Conservation (phyloP, 1,140 invertebrate species). For the Harlomillsia oculata region DNA sequence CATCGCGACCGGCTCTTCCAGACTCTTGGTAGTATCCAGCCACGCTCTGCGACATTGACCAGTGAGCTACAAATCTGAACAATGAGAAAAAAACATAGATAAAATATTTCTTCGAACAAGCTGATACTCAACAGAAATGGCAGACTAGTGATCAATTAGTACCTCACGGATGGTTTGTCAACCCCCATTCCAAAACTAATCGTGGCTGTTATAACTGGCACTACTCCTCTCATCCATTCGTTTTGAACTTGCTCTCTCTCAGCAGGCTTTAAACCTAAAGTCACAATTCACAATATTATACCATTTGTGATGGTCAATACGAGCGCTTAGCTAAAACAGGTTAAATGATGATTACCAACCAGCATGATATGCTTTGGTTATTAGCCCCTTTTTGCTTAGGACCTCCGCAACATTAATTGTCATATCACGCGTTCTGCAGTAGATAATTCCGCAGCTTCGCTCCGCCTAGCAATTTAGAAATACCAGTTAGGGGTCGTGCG, state of each 20-base stretch:
- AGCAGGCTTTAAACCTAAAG: slow-evolving; percentile 46
- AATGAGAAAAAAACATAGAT: slow-evolving; percentile 21
- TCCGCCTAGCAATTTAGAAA: slow-evolving; percentile 49
- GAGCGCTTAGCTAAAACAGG: too few species aligned
- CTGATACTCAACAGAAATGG: background rate
- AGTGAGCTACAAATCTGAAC: slow-evolving; percentile 76
- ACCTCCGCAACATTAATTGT: slow-evolving; percentile 52
- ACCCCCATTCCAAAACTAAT: slow-evolving; percentile 68
- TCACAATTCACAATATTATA: background rate
- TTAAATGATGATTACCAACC: slow-evolving; percentile 38
- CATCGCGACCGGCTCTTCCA: slow-evolving; percentile 56
- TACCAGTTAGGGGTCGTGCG: too few species aligned
- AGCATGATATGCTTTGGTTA: slow-evolving; percentile 55
- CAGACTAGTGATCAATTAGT: background rate
- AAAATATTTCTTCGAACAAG: slow-evolving; percentile 12
- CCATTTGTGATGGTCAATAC: too few species aligned
- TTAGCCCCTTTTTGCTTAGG: slow-evolving; percentile 47
- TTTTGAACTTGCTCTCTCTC: slow-evolving; percentile 50
- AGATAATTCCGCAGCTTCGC: slow-evolving; percentile 63
- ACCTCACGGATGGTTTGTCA: slow-evolving; percentile 60
- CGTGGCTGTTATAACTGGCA: slow-evolving; percentile 53
- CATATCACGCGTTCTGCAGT: slow-evolving; percentile 56
- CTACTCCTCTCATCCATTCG: slow-evolving; percentile 55
- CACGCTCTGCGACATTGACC: slow-evolving; percentile 75
- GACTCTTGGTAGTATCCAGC: slow-evolving; percentile 55